Percentiles rank a stretch among this genome's conserved stretches.
These are phyloP conservation scores for Elegia similella DNA, from an alignment of 2,888 invertebrate genomes.

Conservation along the genomic window DNA sequence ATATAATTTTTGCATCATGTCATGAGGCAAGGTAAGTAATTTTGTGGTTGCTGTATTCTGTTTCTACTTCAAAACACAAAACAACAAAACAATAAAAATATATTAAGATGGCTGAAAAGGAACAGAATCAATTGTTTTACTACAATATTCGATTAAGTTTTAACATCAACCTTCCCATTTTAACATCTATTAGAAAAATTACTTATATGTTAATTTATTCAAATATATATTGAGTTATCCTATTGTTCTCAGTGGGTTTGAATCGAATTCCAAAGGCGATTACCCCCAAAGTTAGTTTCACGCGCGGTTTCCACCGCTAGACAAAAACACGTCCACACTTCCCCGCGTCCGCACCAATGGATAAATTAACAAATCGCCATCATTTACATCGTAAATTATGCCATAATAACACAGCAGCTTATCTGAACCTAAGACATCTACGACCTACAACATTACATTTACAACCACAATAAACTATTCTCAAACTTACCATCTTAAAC, in stretches of 20 bases:
- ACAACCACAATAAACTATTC: slow-evolving; percentile 15
- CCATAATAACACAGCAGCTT: slow-evolving; percentile 71
- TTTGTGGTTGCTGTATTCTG: too few species aligned
- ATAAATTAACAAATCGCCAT: slow-evolving; percentile 77
- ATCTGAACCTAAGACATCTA: slow-evolving; percentile 72
- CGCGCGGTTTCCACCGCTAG: slow-evolving; percentile 25
- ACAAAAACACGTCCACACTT: slow-evolving; percentile 37
- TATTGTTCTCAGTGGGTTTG: slow-evolving; percentile 3
- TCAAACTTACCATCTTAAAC: slow-evolving; percentile 21
- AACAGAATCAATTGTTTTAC: too few species aligned
- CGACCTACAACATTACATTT: slow-evolving; percentile 29
- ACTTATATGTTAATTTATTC: neutral
- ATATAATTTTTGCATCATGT: too few species aligned
- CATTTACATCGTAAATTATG: slow-evolving; percentile 73
- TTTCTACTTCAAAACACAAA: too few species aligned
- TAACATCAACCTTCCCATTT: neutral
- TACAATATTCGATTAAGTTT: neutral
- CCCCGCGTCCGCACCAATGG: slow-evolving; percentile 52
- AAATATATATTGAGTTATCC: neutral
- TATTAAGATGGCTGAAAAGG: too few species aligned
- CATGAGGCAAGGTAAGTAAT: too few species aligned
- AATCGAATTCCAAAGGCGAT: slow-evolving; percentile 2
- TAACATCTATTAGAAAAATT: neutral
- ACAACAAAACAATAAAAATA: too few species aligned
- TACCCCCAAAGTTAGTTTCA: slow-evolving; percentile 22